phyloP scores from a whole-genome alignment of 2,797 vertebrate species.

The Cephalopachus bancanus region DNA sequence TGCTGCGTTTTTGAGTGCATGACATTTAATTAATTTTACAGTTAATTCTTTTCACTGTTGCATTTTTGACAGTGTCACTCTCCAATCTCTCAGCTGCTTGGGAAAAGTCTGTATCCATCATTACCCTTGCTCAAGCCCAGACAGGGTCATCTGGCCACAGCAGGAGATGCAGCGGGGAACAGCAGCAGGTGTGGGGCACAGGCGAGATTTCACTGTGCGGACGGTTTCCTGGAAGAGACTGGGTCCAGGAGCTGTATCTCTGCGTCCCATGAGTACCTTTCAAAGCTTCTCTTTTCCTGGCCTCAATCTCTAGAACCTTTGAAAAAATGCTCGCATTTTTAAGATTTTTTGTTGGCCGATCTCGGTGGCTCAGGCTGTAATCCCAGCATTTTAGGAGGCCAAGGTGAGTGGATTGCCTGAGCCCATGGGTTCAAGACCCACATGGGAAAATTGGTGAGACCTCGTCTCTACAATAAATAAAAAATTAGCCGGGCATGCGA shows the following conservation, averaged over 20 bases:
- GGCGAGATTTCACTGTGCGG: not conserved
- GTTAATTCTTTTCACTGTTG: constrained; percentile 5
- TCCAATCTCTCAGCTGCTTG: constrained; percentile 8
- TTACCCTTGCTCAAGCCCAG: not conserved
- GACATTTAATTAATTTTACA: constrained; percentile 71
- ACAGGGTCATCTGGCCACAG: constrained; percentile 40
- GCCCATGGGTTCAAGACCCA: not conserved
- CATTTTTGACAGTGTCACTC: constrained; percentile 47
- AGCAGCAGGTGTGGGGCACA: not conserved
- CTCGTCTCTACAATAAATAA: not conserved
- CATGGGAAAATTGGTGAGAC: not conserved
- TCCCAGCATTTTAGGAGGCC: not conserved
- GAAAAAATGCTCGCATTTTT: constrained; percentile 13
- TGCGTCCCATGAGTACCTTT: fast-evolving
- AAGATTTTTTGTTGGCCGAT: not conserved
- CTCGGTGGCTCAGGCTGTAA: not conserved
- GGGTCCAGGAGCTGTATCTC: not conserved
- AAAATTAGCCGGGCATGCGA: not conserved
- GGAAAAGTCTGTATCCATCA: not conserved
- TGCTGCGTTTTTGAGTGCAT: not conserved
- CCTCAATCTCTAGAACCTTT: not conserved
- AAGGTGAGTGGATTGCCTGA: not conserved
- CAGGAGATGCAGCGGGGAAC: not conserved
- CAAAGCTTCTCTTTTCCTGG: not conserved
- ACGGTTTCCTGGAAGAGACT: constrained; percentile 31